A percentile compares a stretch with the other conserved stretches of the same genome.
Evolutionary conservation across 2,113 vertebrate species (phyloP).

Genomic region (Urocynchramus pylzowi): DNA sequence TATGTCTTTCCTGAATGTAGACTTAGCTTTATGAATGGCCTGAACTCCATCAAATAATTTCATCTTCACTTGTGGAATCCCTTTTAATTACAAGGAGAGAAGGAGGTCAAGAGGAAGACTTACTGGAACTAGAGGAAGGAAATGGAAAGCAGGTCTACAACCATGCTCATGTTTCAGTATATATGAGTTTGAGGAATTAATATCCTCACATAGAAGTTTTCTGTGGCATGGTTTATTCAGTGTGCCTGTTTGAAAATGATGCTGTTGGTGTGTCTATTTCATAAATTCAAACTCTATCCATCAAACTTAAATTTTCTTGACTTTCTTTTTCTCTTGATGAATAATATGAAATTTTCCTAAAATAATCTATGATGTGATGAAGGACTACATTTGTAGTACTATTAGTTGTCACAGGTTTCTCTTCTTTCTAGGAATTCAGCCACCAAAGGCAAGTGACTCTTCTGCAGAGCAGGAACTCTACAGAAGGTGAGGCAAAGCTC

Average conservation of each 20-base stretch:
- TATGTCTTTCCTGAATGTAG: background rate
- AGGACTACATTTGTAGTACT: background rate
- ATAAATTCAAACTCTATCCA: background rate
- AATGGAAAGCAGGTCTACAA: background rate
- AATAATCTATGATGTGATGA: background rate
- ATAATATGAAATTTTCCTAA: background rate
- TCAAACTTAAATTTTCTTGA: background rate
- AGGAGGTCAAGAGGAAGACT: background rate
- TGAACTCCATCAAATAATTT: background rate
- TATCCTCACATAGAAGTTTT: background rate
- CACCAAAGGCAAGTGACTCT: background rate
- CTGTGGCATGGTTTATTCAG: background rate
- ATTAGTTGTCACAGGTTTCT: background rate
- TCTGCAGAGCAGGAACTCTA: constrained; percentile 79
- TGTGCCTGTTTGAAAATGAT: background rate
- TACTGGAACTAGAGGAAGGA: background rate
- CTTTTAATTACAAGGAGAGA: background rate
- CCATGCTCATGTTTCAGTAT: background rate
- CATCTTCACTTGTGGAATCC: background rate
- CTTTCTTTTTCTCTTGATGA: background rate
- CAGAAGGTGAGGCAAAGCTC: constrained; percentile 74
- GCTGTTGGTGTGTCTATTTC: background rate
- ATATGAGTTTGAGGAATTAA: background rate
- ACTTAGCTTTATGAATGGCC: background rate
- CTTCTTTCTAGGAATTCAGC: constrained; percentile 38